These are phyloP conservation scores for Babyrousa celebensis DNA, from an alignment of 2,797 vertebrate species.

Conservation along the genomic window DNA sequence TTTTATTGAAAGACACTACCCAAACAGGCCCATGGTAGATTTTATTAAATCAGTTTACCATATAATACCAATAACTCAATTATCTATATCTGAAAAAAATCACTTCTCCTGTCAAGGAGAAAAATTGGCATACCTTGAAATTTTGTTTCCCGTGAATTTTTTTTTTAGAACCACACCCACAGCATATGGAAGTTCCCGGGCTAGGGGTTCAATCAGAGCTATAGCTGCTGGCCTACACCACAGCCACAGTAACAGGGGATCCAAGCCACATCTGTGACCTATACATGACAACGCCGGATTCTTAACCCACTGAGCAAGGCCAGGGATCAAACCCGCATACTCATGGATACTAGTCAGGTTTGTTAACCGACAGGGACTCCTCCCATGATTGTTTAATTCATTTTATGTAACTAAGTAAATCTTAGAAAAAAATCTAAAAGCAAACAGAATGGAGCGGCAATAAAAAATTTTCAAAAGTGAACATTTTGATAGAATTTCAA, in stretches of 20 bases:
- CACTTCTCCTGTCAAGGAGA: background rate
- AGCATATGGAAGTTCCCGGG: no score
- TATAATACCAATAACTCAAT: background rate
- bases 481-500: background rate
- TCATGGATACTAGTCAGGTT: no score
- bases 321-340: no score
- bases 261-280: no score
- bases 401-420: conserved; percentile 1
- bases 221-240: no score
- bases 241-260: no score
- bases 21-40: background rate
- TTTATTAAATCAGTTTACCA: background rate
- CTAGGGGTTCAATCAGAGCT: no score
- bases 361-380: no score
- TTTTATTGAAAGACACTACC: conserved; percentile 6
- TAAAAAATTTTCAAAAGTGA: conserved; percentile 24
- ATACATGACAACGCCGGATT: no score
- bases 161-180: no score
- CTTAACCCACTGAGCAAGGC: no score
- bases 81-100: background rate
- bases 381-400: background rate
- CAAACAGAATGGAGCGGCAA: background rate
- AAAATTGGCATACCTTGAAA: conserved; percentile 5
- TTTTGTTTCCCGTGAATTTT: background rate
- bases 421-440: background rate